A percentile compares a stretch with the other conserved stretches of the same genome.
These are phyloP conservation scores for Aplysia californica DNA, from an alignment of 1,140 invertebrate species.

Conservation along the genomic window DNA sequence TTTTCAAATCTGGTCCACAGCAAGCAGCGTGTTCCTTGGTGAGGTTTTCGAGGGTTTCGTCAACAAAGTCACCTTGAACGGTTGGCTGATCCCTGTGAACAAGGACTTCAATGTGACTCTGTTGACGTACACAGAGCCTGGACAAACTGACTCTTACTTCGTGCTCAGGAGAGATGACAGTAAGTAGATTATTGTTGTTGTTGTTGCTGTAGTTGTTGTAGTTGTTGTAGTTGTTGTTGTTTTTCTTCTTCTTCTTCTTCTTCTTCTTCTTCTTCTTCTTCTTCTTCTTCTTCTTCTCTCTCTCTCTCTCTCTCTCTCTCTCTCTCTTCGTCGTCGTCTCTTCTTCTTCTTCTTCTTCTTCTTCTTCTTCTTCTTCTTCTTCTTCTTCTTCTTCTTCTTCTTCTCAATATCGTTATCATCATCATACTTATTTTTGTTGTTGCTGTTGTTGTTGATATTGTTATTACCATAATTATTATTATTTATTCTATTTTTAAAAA, in stretches of 20 bases:
- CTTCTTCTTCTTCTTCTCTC: background rate
- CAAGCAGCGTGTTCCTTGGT: too few relatives aligned
- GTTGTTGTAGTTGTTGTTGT: background rate
- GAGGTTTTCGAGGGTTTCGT: too few relatives aligned
- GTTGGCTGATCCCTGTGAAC: too few relatives aligned
- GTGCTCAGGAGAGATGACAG: too few relatives aligned
- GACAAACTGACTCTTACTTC: too few relatives aligned
- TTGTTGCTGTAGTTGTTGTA: background rate
- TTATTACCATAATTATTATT: background rate
- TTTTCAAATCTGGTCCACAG: background rate
- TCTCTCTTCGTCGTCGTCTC: too few relatives aligned
- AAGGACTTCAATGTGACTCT: too few relatives aligned
- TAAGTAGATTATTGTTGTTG: background rate
- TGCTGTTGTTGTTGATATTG: background rate
- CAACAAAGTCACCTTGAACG: too few relatives aligned
- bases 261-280: background rate
- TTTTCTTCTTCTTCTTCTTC: too few relatives aligned
- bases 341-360: too few relatives aligned
- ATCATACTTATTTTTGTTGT: background rate
- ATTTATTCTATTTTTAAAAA: too few relatives aligned
- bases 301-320: background rate
- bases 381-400: background rate
- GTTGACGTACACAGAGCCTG: too few relatives aligned
- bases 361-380: background rate
- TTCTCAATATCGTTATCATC: background rate